phyloP scores from a whole-genome alignment of 2,797 vertebrate genomes.

The Pogoniulus pusillus region DNA sequence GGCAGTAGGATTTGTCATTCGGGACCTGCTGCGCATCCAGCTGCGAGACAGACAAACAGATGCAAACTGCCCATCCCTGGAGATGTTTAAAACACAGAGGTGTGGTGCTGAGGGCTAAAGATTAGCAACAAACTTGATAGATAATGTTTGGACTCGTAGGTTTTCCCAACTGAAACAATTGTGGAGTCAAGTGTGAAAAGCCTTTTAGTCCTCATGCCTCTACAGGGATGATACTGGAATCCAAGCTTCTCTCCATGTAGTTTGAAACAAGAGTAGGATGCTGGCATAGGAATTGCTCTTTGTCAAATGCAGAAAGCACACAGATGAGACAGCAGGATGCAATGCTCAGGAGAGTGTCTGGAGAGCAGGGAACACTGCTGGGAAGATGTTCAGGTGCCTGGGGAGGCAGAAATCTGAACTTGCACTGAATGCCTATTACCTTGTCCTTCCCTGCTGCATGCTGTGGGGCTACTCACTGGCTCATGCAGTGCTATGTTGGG shows the following conservation, averaged over 20 bases:
- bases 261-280: not conserved
- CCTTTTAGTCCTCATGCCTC: not conserved
- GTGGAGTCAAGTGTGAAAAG: not conserved
- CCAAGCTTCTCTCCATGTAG: not conserved
- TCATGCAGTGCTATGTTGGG: rapidly evolving
- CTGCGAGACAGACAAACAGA: not conserved
- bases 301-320: not conserved
- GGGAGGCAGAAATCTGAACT: not conserved
- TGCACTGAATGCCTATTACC: rapidly evolving
- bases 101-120: too few relatives aligned
- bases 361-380: not conserved
- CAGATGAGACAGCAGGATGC: not conserved
- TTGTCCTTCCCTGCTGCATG: not conserved
- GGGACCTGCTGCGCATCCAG: not conserved
- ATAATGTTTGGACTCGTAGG: too few relatives aligned
- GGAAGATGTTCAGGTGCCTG: not conserved
- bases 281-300: not conserved
- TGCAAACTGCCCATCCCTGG: not conserved
- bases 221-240: not conserved
- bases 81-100: too few relatives aligned
- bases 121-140: too few relatives aligned
- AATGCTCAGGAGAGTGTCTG: not conserved
- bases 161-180: too few relatives aligned
- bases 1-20: not conserved
- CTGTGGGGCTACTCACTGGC: rapidly evolving